A percentile compares a stretch with the other conserved stretches of the same genome.
phyloP scores from a whole-genome alignment of 2,888 invertebrate species.

The Trypoxylon attenuatum region DNA sequence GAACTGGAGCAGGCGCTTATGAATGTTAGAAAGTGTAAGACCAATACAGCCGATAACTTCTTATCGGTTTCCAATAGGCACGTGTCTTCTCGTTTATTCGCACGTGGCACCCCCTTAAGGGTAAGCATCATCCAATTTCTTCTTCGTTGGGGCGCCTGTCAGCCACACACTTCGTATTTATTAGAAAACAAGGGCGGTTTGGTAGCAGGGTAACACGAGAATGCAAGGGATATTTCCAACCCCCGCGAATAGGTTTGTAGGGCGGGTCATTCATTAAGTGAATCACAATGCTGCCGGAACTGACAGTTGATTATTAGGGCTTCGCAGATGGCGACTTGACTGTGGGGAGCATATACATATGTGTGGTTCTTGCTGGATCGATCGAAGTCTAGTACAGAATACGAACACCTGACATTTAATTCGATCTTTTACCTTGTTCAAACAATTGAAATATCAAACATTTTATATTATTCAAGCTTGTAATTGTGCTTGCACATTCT shows the following conservation, averaged over 20 bases:
- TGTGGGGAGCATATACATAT: no score
- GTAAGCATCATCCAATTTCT: slow-evolving; percentile 8
- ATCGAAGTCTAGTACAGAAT: no score
- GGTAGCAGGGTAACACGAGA: slow-evolving; percentile 69
- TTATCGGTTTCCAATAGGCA: slow-evolving; percentile 37
- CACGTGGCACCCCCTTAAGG: neutral
- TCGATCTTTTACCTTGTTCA: no score
- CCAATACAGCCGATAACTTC: slow-evolving; percentile 29
- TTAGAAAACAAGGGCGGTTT: slow-evolving; percentile 74
- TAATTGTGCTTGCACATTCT: no score
- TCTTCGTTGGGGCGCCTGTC: slow-evolving; percentile 1
- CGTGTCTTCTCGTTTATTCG: neutral
- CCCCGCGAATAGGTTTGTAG: slow-evolving; percentile 52
- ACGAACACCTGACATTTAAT: no score
- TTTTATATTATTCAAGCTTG: no score
- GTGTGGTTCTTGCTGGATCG: no score
- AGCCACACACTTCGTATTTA: slow-evolving; percentile 67
- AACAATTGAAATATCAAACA: no score
- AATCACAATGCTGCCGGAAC: slow-evolving; percentile 32
- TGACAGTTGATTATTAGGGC: neutral
- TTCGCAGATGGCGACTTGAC: neutral
- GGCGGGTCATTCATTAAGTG: slow-evolving; percentile 39
- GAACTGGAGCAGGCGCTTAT: slow-evolving; percentile 67
- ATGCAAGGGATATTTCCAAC: slow-evolving; percentile 57
- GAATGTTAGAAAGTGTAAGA: slow-evolving; percentile 24